Base-by-base conservation (phyloP, 2,113 vertebrate species). In the Brachyhypopomus occidentalis region DNA sequence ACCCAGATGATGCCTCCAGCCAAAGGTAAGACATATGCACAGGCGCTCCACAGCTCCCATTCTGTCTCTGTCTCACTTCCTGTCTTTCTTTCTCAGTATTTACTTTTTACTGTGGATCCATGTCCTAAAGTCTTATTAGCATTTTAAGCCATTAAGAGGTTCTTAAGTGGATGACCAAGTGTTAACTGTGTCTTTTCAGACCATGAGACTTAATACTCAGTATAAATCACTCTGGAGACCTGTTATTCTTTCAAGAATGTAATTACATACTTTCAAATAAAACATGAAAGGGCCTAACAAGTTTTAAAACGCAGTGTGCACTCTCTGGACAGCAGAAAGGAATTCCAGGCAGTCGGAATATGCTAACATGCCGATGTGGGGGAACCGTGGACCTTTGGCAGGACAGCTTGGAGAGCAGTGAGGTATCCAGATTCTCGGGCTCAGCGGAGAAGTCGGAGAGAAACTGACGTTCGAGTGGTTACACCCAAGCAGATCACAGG, bases 201-300 rank as follows among this genome's bases (percentile, higher is more conserved):
- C 92, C 64, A 89, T 96, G 95, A 95, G 94, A 96, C 97, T 95
- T 96, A 97, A 98, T 97, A 95, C 96, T 92, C 92, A 92, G 93
- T 94, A 94, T 96, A 97, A 98, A 98, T 98, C 95, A 95, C 93
- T 92, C 92, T 87, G 83, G 93, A 89, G 94, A 95, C 94, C 95
- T 94, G 95, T 96, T 97, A 95, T 95, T 96, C 95, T 94, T 95
- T 93, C 95, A 97, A 97, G 96, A 99, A 98, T 98, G 97, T 94
- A 98, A 98, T 98, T 97, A 97, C 96, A 98, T 96, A 96, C 96
- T 96, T 96, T 98, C 95, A 97, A 98, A 99, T 98, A 97, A 98
- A 99, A 98, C 96, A 96, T 98, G 95, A 98, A 98, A 98, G 96
- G 92, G 92, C 90, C 92, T 95, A 96, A 95, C 96, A 95, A 96